Evolutionary conservation across 35 echinoderm and acorn worm genomes (phyloP).

Genomic region (Hemicentrotus pulcherrimus): DNA sequence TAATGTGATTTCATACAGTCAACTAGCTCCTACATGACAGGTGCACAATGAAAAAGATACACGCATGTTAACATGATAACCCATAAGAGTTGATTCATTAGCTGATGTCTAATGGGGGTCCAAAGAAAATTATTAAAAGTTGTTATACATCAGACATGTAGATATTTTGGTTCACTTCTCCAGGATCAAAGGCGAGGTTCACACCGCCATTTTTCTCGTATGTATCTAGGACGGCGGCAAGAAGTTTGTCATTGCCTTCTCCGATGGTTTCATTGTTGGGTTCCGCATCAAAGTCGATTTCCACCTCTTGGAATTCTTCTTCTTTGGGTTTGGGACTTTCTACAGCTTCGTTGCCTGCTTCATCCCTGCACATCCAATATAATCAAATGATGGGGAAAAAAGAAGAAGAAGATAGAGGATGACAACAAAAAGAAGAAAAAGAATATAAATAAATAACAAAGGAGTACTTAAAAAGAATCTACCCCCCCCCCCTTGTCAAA

Average conservation of each 20-base stretch:
- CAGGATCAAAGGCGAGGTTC: not conserved
- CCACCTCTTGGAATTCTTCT: not conserved
- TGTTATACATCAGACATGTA: not conserved
- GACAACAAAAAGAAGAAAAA: too few relatives aligned
- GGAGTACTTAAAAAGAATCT: too few relatives aligned
- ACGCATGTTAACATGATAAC: too few relatives aligned
- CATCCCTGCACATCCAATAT: not conserved
- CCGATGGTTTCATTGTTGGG: not conserved
- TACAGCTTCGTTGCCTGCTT: not conserved
- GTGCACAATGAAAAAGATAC: too few relatives aligned
- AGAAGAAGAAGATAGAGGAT: too few relatives aligned
- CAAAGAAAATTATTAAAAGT: not conserved
- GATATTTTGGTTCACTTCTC: not conserved
- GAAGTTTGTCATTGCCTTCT: not conserved
- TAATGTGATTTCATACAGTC: too few relatives aligned
- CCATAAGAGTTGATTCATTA: too few relatives aligned
- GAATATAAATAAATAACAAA: too few relatives aligned
- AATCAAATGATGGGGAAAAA: too few relatives aligned
- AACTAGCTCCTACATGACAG: too few relatives aligned
- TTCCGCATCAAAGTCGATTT: not conserved
- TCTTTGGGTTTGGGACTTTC: not conserved
- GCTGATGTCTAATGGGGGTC: too few relatives aligned
- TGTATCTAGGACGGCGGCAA: not conserved
- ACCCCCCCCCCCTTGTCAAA: too few relatives aligned
- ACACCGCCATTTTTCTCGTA: not conserved